Base-by-base conservation (phyloP, 2,797 vertebrate species). In the Tachyglossus aculeatus region DNA sequence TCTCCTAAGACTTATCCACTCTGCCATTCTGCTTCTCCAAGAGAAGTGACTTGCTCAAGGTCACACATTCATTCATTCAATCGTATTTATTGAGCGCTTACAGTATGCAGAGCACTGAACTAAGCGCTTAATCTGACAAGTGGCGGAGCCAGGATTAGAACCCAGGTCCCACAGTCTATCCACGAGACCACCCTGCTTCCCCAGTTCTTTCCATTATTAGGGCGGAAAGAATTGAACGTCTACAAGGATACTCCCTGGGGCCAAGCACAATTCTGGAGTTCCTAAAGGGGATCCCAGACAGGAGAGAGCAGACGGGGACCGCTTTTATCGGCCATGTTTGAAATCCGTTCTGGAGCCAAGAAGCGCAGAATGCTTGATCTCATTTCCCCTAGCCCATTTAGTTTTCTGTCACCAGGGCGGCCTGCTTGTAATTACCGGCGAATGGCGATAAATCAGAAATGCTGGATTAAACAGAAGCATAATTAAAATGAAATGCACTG, bases 401-500 rank as follows among this genome's bases (percentile, higher is more conserved):
- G 39, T 54, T 71, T 67, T 54, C 55, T 36, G 59, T 59, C 61
- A 33, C 59, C 63, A 71, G 27, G 61, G 34, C 1, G 2, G 37
- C 41, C 36, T 31, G 44, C 3, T 7, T 74, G 2, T 29, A 58
- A 27, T 58, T 16, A 9, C 16, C 61, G 45, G 13, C 12, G 41
- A 63, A 18, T 34, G 41, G 48, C 51, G 55, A 31, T 48, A 58
- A 32, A 50, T 33, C 27, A 45, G 66, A 48, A 68, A 5, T 32
- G 41, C 44, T 1, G 40, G 56, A 18, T 62, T 21, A 51, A 54
- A 24, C 0, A 39, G 69, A 71, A 58, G 1, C 1, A 0, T 76
- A 71, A 80, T 73, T 81, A 80, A 78, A 64, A 68, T 70, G 67
- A 59, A 80, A 44, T 4, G 6, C 14, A 1, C 7, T 11, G 39